These are phyloP conservation scores for Rhingia rostrata DNA, from an alignment of 2,888 invertebrate species.

Conservation along the genomic window DNA sequence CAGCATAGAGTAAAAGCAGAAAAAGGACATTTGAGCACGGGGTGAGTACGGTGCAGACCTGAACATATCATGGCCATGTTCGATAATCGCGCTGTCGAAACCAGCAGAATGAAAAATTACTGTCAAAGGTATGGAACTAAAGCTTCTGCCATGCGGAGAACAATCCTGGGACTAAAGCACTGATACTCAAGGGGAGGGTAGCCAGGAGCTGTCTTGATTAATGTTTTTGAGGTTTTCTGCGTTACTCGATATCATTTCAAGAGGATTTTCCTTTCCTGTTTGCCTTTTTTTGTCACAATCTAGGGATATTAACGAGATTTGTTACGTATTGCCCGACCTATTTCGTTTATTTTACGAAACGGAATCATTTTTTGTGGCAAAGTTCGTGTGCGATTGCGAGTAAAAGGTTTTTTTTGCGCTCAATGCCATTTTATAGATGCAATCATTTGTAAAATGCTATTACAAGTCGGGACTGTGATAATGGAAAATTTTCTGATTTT, in stretches of 20 bases:
- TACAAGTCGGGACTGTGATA: constrained; percentile 65
- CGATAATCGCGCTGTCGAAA: constrained; percentile 73
- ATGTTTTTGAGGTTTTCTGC: constrained; percentile 70
- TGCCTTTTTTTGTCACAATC: constrained; percentile 50
- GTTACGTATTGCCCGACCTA: constrained; percentile 63
- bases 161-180: not conserved
- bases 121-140: constrained; percentile 57
- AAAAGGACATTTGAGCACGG: constrained; percentile 1
- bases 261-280: constrained; percentile 38
- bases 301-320: constrained; percentile 71
- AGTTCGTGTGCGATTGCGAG: constrained; percentile 29
- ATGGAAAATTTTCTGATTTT: constrained; percentile 67
- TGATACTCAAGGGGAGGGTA: constrained; percentile 12
- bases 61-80: constrained; percentile 67
- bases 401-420: not conserved
- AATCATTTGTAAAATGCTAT: constrained; percentile 71
- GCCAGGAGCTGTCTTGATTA: constrained; percentile 69
- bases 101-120: constrained; percentile 73
- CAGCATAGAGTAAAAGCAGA: not conserved
- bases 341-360: constrained; percentile 68
- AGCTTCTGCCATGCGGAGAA: not conserved
- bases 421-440: constrained; percentile 56
- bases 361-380: constrained; percentile 59
- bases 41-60: constrained; percentile 30
- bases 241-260: constrained; percentile 57